Evolutionary conservation across 2,113 vertebrate species (phyloP), one percentile per base, ranked within the genome.

Genomic region (Scortum barcoo): DNA sequence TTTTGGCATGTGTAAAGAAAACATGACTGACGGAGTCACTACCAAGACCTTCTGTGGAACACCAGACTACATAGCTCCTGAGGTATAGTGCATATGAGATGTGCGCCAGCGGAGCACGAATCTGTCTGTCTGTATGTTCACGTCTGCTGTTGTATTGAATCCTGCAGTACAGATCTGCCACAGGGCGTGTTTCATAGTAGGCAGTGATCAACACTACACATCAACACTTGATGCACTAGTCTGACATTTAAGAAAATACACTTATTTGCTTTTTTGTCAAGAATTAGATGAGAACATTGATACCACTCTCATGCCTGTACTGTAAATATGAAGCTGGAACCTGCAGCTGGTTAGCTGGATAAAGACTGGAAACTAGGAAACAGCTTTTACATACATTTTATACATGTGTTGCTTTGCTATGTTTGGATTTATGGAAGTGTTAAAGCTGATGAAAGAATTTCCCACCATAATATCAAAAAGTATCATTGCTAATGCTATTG

Each of bases 1-100:
- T 89, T 99, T 99, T 54, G 98, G 98, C 46, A 99, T 99, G 98
- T 99, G 98, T 92, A 99, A 99, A 90, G 98, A 99, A 24, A 97
- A 97, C 48, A 98, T 99, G 97, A 70, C 88, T 1, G 95, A 99
- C 0, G 97, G 95, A 16, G 87, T 97, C 85, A 98, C 97, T 0
- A 99, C 98, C 72, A 97, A 98, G 91, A 99, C 98, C 77, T 99
- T 99, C 96, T 99, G 98, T 46, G 98, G 98, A 69, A 99, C 98
- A 66, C 98, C 98, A 0, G 98, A 99, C 93, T 99, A 99, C 93
- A 99, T 99, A 3, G 98, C 98, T 54, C 98, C 98, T 0, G 98
- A 99, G 98, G 98, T 99, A 92, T 87, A 78, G 26, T 50, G 71
- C 66, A 50, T 58, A 70, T 51, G 61, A 56, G 20, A 44, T 54